Conservation (phyloP, 2,888 invertebrate genomes). For the Aleiodes testaceus region DNA sequence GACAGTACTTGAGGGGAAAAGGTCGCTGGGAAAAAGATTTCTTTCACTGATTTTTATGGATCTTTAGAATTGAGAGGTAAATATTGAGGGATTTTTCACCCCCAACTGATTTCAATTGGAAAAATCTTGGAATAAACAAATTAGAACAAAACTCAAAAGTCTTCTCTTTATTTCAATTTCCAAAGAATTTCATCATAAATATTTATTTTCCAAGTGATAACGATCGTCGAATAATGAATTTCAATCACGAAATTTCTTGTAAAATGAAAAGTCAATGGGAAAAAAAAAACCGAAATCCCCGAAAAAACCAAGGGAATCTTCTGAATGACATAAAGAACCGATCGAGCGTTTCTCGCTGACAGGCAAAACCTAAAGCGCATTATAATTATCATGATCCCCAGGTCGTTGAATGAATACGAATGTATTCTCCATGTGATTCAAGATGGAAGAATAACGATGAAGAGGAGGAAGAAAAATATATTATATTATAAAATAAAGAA, state of each 20-base stretch:
- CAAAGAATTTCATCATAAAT: not conserved
- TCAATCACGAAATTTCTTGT: not conserved
- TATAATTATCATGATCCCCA: slow-evolving; percentile 65
- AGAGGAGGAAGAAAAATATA: slow-evolving; percentile 35
- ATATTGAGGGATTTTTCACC: no score
- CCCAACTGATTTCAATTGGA: no score
- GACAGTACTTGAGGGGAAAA: slow-evolving; percentile 6
- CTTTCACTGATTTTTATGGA: not conserved
- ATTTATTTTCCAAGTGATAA: slow-evolving; percentile 38
- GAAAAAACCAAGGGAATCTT: slow-evolving; percentile 10
- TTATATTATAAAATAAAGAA: slow-evolving; percentile 44
- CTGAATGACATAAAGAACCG: slow-evolving; percentile 60
- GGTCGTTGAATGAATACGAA: slow-evolving; percentile 54
- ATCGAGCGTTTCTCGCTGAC: slow-evolving; percentile 61
- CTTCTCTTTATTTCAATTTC: not conserved
- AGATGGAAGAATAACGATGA: slow-evolving; percentile 36
- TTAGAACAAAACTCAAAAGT: no score
- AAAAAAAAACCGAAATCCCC: slow-evolving; percentile 1
- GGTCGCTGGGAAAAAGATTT: not conserved
- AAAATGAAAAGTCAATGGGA: slow-evolving; percentile 30
- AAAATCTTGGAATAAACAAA: no score
- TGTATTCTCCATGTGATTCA: slow-evolving; percentile 31
- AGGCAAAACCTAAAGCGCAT: slow-evolving; percentile 61
- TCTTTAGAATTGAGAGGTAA: not conserved
- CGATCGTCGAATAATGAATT: not conserved